Percentiles rank a stretch among this genome's conserved stretches.
Evolutionary conservation across 2,113 vertebrate species (phyloP).

Genomic region (Ceyx melanurus): DNA sequence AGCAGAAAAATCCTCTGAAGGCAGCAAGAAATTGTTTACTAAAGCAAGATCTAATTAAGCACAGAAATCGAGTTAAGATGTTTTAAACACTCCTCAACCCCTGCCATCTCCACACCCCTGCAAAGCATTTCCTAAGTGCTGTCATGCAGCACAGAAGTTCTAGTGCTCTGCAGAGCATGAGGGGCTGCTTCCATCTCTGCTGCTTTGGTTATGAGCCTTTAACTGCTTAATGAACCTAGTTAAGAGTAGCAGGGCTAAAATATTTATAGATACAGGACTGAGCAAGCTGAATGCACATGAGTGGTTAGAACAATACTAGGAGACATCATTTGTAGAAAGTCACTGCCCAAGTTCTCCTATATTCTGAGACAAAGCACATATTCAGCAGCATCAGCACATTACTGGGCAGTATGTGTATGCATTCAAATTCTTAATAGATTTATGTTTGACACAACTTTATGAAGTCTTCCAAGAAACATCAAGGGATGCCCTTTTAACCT

Average conservation of each 20-base stretch:
- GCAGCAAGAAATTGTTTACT: background rate
- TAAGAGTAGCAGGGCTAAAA: conserved; percentile 32
- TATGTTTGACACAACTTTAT: background rate
- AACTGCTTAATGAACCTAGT: conserved; percentile 42
- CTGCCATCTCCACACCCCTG: background rate
- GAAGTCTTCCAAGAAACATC: background rate
- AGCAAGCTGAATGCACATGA: conserved; percentile 24
- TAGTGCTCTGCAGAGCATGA: background rate
- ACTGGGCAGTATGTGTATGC: background rate
- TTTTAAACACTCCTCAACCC: background rate
- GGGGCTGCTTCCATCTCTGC: background rate
- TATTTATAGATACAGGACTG: conserved; percentile 48
- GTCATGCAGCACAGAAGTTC: background rate
- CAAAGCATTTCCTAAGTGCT: background rate
- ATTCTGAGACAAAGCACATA: conserved; percentile 13
- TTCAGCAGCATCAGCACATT: conserved; percentile 41
- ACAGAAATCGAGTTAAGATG: background rate
- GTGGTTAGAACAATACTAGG: background rate
- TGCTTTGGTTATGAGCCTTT: conserved; percentile 13
- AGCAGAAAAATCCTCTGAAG: background rate
- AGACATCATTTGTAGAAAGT: conserved; percentile 12
- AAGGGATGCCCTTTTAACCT: conserved; percentile 9
- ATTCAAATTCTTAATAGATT: background rate
- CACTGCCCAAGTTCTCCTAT: background rate
- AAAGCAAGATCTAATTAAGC: background rate